phyloP scores from a whole-genome alignment of 2,888 invertebrate genomes.

The Drosophila nigritarsus region DNA sequence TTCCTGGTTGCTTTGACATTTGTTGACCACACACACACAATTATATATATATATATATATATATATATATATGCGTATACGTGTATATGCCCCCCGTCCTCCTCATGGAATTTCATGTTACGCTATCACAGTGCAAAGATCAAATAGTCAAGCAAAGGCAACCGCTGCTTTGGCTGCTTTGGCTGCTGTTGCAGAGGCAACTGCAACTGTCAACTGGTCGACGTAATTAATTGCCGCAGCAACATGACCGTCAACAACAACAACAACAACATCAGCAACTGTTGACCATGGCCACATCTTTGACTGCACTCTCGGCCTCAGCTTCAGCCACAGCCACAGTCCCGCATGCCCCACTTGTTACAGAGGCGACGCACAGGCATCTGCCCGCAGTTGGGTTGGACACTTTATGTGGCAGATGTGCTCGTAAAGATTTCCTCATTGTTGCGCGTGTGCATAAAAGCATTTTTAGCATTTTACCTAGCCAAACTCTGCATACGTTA shows the following conservation, averaged over 20 bases:
- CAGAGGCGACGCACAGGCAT: slow-evolving; percentile 3
- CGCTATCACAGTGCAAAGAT: slow-evolving; percentile 78
- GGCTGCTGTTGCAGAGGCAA: slow-evolving; percentile 50
- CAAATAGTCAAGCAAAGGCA: slow-evolving; percentile 75
- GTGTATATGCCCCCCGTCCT: slow-evolving; percentile 12
- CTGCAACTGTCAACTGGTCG: slow-evolving; percentile 69
- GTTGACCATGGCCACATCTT: slow-evolving; percentile 60
- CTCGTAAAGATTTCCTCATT: slow-evolving; percentile 81
- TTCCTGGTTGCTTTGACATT: slow-evolving; percentile 73
- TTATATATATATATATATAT: slow-evolving; percentile 9
- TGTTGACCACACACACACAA: slow-evolving; percentile 49
- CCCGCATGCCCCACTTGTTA: slow-evolving; percentile 1
- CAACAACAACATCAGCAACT: slow-evolving; percentile 27
- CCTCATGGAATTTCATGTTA: slow-evolving; percentile 43
- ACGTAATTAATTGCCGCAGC: slow-evolving; percentile 76
- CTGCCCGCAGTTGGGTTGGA: slow-evolving; percentile 59
- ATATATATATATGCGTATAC: slow-evolving; percentile 8
- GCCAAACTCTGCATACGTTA: slow-evolving; percentile 25
- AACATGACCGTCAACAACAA: slow-evolving; percentile 50
- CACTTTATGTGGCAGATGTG: slow-evolving; percentile 79
- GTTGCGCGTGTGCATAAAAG: slow-evolving; percentile 78
- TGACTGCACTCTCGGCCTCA: slow-evolving; percentile 46
- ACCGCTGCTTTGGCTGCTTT: slow-evolving; percentile 36
- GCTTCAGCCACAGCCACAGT: neutral
- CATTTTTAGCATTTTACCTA: slow-evolving; percentile 68